Base-by-base conservation (phyloP, 2,797 vertebrate genomes). In the Darevskia mixta region DNA sequence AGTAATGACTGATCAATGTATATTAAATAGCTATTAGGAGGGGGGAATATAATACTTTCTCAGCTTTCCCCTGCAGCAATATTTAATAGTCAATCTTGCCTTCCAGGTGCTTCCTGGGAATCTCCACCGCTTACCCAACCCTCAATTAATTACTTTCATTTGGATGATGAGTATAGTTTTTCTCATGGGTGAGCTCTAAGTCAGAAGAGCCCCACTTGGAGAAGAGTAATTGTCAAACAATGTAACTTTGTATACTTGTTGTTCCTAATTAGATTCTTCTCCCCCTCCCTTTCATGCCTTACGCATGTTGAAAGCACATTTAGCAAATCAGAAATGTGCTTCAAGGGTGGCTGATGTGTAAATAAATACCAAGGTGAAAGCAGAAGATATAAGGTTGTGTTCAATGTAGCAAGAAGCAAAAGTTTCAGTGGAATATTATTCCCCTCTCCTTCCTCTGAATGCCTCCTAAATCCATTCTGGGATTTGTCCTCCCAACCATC, bases 91-190 rank as follows among this genome's bases (percentile, higher is more conserved):
- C 92, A 91, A 3, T 92, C 95, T 94, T 90, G 58, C 86, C 89
- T 93, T 95, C 94, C 91, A 88, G n/a, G 79, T 92, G 91, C 87
- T 90, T 90, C 95, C 71, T 32, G 89, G 84, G 91, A 93, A 94
- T 94, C 78, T 86, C 91, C 85, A 85, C 91, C 87, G 90, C 80
- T 89, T 66, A 89, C 3, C 89, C 71, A 55, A 83, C 88, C 81
- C 85, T 88, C 96, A 95, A 90, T 96, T 96, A 95, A 96, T 96
- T 95, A 93, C 82, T 94, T 91, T 84, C 90, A 89, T 93, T 96
- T 94, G 95, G 91, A 93, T 87, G 91, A 92, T 93, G 94, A 96
- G 91, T 32, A 0, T 64, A 88, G 85, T 64, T 66, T 75, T 55
- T 38, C 94, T 95, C 93, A 3, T 25, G 84, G 84, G 73, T 58